These are phyloP conservation scores for Corydoras maculifer DNA, from an alignment of 2,113 vertebrate species.

Conservation along the genomic window DNA sequence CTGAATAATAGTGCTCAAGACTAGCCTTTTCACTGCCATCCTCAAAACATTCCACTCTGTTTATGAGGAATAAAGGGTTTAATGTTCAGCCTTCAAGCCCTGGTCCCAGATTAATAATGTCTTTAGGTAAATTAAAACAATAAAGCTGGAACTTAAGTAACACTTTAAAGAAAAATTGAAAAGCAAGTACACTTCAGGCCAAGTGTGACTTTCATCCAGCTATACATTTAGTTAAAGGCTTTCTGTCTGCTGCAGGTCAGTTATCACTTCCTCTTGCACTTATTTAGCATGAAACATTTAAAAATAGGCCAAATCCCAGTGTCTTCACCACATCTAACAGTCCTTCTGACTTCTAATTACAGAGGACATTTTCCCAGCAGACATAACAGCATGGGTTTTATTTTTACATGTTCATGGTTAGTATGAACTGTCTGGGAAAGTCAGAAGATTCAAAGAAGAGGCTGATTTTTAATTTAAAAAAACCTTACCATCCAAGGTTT, in stretches of 20 bases:
- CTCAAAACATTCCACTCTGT: background rate
- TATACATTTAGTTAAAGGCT: background rate
- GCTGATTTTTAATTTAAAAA: background rate
- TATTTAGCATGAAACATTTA: constrained; percentile 4
- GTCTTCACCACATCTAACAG: constrained; percentile 27
- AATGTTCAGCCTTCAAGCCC: background rate
- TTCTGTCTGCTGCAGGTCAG: background rate
- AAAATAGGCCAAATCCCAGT: constrained; percentile 1
- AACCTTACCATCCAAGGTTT: too few species aligned
- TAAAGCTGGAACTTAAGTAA: background rate
- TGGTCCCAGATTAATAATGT: constrained; percentile 2
- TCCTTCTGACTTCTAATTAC: constrained; percentile 34
- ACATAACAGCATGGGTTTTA: constrained; percentile 27
- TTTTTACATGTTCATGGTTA: constrained; percentile 29
- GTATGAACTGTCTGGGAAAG: constrained; percentile 14
- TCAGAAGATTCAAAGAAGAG: constrained; percentile 8
- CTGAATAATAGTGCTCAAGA: background rate
- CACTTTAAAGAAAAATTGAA: background rate
- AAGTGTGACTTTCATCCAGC: background rate
- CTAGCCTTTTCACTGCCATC: background rate
- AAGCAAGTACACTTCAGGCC: background rate
- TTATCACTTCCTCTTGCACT: background rate
- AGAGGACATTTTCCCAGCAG: constrained; percentile 19
- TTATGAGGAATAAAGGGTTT: constrained; percentile 3
- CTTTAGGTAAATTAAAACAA: background rate